Percentiles rank a stretch among this genome's conserved stretches.
phyloP scores from a whole-genome alignment of 2,888 invertebrate species.

The Arctia plantaginis region DNA sequence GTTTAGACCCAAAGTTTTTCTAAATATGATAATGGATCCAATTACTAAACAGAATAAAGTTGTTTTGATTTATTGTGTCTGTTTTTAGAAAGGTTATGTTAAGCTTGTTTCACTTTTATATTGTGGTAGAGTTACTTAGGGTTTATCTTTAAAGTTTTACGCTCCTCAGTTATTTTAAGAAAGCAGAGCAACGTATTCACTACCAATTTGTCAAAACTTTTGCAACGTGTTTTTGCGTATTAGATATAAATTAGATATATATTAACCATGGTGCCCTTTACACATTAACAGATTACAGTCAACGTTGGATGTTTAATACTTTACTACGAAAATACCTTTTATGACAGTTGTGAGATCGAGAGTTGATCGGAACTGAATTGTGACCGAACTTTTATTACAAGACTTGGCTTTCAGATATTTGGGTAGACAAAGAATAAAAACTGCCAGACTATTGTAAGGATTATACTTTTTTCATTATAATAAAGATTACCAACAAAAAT shows the following conservation, averaged over 20 bases:
- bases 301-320: no score
- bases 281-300: no score
- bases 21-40: slow-evolving; percentile 49
- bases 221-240: no score
- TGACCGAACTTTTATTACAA: no score
- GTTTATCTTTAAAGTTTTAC: background rate
- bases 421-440: no score
- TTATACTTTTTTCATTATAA: background rate
- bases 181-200: background rate
- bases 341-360: no score
- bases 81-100: slow-evolving; percentile 32
- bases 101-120: background rate
- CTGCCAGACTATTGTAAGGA: background rate
- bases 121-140: background rate
- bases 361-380: no score
- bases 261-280: no score
- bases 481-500: background rate
- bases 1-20: slow-evolving; percentile 49
- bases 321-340: no score
- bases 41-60: slow-evolving; percentile 38
- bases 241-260: no score
- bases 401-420: no score
- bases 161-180: background rate
- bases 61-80: slow-evolving; percentile 42
- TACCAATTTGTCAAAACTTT: background rate